Percentiles rank a stretch among this genome's conserved stretches.
These are phyloP conservation scores for Siniperca undulata DNA, from an alignment of 2,797 vertebrate species.

Conservation along the genomic window DNA sequence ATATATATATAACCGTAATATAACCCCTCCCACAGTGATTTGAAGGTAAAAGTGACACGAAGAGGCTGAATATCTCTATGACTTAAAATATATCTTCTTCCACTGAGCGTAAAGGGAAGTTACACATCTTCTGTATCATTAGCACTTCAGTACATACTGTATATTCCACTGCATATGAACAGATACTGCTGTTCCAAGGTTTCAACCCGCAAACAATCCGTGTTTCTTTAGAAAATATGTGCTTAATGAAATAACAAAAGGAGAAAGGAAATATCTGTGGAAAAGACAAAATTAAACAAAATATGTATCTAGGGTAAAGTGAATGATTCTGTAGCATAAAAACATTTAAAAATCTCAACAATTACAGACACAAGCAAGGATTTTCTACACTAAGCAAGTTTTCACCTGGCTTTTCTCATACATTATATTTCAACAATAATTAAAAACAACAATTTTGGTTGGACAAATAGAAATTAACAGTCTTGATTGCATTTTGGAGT, in stretches of 20 bases:
- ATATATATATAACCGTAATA: constrained; percentile 71
- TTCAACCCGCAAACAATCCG: constrained; percentile 84
- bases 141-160: constrained; percentile 85
- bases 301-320: constrained; percentile 86
- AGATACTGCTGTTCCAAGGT: constrained; percentile 86
- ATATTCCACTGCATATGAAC: constrained; percentile 87
- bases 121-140: constrained; percentile 84
- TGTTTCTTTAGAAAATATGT: constrained; percentile 85
- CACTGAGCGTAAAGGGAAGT: constrained; percentile 84
- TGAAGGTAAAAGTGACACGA: constrained; percentile 86
- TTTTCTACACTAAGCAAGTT: constrained; percentile 85
- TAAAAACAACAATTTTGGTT: constrained; percentile 88
- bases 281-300: constrained; percentile 84
- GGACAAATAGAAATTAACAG: constrained; percentile 91
- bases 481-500: constrained; percentile 91
- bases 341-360: constrained; percentile 86
- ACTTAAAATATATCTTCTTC: constrained; percentile 86
- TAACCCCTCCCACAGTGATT: constrained; percentile 86
- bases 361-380: constrained; percentile 87
- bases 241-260: constrained; percentile 79
- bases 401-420: constrained; percentile 87
- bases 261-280: constrained; percentile 70
- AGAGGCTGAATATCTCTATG: constrained; percentile 84
- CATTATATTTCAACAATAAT: constrained; percentile 87
- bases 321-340: constrained; percentile 88